Evolutionary conservation across 2,797 vertebrate genomes (phyloP).

Genomic region (Rhinoraja longicauda): DNA sequence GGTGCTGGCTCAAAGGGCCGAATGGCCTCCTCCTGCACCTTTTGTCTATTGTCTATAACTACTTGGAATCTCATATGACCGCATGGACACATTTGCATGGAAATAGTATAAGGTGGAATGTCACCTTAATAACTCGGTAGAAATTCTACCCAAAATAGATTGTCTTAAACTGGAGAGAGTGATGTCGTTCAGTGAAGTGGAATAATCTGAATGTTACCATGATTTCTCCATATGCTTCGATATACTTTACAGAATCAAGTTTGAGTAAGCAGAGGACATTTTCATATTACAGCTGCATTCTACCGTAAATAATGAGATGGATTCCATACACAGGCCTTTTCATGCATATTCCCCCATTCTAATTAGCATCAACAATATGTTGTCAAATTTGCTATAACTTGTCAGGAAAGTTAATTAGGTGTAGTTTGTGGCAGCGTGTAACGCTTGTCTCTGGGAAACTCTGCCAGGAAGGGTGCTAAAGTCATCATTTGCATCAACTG

Average conservation of each 20-base stretch:
- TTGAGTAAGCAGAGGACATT: background rate
- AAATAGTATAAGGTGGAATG: background rate
- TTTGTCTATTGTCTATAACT: no score
- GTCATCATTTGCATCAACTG: slow-evolving; percentile 43
- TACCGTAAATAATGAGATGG: background rate
- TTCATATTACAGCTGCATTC: slow-evolving; percentile 1
- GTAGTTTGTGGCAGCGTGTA: background rate
- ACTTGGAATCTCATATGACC: background rate
- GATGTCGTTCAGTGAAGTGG: background rate
- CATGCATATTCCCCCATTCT: background rate
- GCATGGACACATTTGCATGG: background rate
- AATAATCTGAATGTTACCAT: background rate
- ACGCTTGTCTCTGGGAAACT: background rate
- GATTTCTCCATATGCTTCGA: background rate
- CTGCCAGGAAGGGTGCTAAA: background rate
- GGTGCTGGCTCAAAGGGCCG: no score
- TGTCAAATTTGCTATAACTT: slow-evolving; percentile 6
- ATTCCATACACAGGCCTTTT: background rate
- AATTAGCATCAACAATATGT: slow-evolving; percentile 13
- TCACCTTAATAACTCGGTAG: background rate
- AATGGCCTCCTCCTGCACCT: no score
- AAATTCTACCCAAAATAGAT: background rate
- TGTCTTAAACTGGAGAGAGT: background rate
- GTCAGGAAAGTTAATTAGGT: slow-evolving; percentile 16
- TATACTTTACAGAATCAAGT: background rate